Evolutionary conservation across 2,888 invertebrate genomes (phyloP).

Genomic region (Barypeithes pellucidus): DNA sequence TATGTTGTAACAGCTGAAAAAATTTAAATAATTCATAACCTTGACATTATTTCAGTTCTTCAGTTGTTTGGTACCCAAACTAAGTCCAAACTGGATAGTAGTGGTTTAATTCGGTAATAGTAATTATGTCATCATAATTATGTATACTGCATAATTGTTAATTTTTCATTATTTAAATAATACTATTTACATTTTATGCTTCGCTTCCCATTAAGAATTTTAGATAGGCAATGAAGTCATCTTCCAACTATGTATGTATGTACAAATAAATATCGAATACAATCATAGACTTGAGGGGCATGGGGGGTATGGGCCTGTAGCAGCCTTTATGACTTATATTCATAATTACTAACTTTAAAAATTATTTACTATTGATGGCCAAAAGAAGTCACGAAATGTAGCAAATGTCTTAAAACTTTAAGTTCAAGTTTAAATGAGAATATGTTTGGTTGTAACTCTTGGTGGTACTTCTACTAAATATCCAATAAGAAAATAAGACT

Average conservation of each 20-base stretch:
- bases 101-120: conserved; percentile 12
- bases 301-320: no score
- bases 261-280: background rate
- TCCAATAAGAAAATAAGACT: no score
- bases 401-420: no score
- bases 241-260: background rate
- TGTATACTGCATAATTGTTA: conserved; percentile 1
- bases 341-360: no score
- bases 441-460: no score
- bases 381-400: no score
- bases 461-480: no score
- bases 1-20: background rate
- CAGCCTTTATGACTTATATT: no score
- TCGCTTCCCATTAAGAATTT: conserved; percentile 1
- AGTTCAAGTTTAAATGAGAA: no score
- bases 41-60: conserved; percentile 13
- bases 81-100: conserved; percentile 7
- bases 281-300: no score
- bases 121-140: conserved; percentile 13
- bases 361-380: no score
- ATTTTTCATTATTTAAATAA: conserved; percentile 2
- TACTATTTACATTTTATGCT: background rate
- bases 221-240: conserved; percentile 12
- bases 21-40: background rate
- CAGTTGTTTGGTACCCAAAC: background rate